Base-by-base conservation (phyloP, 2,113 vertebrate genomes). In the Cyanoliseus patagonus region DNA sequence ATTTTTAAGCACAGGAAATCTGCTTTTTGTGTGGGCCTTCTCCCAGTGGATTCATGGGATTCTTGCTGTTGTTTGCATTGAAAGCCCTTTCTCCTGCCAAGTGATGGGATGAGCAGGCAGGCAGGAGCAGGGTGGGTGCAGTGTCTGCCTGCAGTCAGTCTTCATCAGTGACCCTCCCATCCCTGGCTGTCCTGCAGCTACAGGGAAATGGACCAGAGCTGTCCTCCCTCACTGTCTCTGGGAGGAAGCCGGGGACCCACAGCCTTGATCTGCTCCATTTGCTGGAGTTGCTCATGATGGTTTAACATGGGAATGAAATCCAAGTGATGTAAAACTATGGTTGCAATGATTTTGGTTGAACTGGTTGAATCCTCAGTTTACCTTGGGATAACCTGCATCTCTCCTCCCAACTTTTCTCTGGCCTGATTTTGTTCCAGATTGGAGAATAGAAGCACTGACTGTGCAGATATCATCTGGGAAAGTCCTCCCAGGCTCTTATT, bases 211-310 rank as follows among this genome's bases (percentile, higher is more conserved):
- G n/a, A 37, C 10, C 7, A 46, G 31, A 49, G 14, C 8, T 2
- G 2, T 49, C 42, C 10, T 44, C 23, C 13, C 25, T 12, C 5
- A 2, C 1, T 19, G 8, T 49, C 61, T 33, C 16, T 55, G 17
- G 27, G n/a, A 83, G 30, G 55, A 91, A 81, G 39, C 5, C 3
- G 2, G 1, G 2, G 5, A 6, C 12, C 14, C 6, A 4, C 0
- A 3, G 13, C 5, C 31, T 92, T 42, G 27, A 8, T 64, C 12
- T 42, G 20, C 53, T 86, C 44, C 49, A 70, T 42, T 47, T 7
- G 1, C 61, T 78, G 7, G n/a, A 89, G 69, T 13, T 9, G 42
- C 18, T 47, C 7, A 3, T 15, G n/a, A n/a, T 37, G 15, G 23
- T 1, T 44, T 61, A 37, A 78, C 31, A 24, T 1, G 6, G 28